Base-by-base conservation (phyloP, 2,113 vertebrate genomes). In the Centropus bengalensis region DNA sequence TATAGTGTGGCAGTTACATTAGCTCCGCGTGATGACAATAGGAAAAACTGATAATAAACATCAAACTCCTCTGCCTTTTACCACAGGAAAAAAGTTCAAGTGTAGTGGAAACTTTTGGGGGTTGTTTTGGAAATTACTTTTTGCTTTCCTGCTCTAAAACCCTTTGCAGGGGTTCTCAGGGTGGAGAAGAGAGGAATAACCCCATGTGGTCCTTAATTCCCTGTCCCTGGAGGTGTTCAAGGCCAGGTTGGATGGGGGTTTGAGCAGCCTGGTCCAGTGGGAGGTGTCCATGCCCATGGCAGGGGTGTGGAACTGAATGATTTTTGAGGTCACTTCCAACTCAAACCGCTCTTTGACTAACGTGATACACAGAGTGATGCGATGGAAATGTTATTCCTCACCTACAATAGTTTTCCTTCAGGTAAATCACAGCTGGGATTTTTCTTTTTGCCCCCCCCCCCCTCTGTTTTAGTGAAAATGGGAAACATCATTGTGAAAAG, bases 11-110 rank as follows among this genome's bases (percentile, higher is more conserved):
- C 96, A 85, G 49, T 47, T 92, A 87, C 80, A 45, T 36, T 67
- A 89, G 82, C 86, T 45, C 56, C 68, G 45, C 8, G 6, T 60
- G 70, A 10, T 58, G 89, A 73, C 94, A 95, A 26, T 66, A 51
- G 70, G 63, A 96, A 97, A 94, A 88, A 79, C 79, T 78, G 89
- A 94, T 94, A 81, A 79, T 62, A 68, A 91, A 91, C 86, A 82
- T 94, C 86, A 97, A 94, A 91, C 91, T 42, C 82, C 5, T 8
- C 81, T 96, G 90, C 79, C 73, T 95, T 62, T 96, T 36, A 97
- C 94, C 95, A 42, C 86, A 95, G 58, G 83, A 68, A 38, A 71
- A 47, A 91, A 96, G 85, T 79, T 84, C 28, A 44, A 52, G 76
- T 23, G 59, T 26, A 88, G 73, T 81, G 77, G 88, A 96, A 97